Base-by-base conservation (phyloP, 2,888 invertebrate species). In the Hyposoter didymator region DNA sequence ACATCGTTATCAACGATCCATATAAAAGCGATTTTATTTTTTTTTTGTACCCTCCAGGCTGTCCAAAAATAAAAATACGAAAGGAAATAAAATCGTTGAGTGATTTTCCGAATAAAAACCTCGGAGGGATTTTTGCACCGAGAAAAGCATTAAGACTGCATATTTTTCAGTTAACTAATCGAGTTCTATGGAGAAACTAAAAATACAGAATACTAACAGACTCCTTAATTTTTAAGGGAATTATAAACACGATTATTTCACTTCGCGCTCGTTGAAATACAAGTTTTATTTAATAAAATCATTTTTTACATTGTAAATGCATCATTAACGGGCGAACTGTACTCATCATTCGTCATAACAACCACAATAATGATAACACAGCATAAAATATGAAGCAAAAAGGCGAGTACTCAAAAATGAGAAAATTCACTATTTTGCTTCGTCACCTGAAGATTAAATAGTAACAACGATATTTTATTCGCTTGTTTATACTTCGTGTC, bases 131-230 rank as follows among this genome's bases (percentile, higher is more conserved):
- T 78, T 67, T 78, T 67, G 76, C 76, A 79, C 73, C 66, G 55
- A 75, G 32, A 76, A 76, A 84, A 83, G 80, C 84, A 78, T 87
- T 67, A 88, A 89, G 88, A 89, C 88, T 89, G 88, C 84, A 84
- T 87, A 83, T 83, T 81, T 59, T 62, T 66, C 73, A 76, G n/a
- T 47, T n/a, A 73, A 55, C 43, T 47, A 64, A 64, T 47, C 64
- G 55, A 74, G 78, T 39, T 17, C 39, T 39, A 45, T 62, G 64
- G 64, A 10, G 32, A 52, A 49, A 64, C 17, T n/a, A 70, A 62
- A 47, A 64, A 76, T 69, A 85, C 76, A 76, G 12, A 66, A 64
- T 73, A 80, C 64, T 82, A 76, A 80, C 78, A 80, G 75, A 70
- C 8, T 73, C 39, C 47, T 47, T 78, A 47, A 62, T 14, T 47